Percentiles rank a stretch among this genome's conserved stretches.
Conservation (phyloP, 2,888 invertebrate genomes). For the Acleris emargana region DNA sequence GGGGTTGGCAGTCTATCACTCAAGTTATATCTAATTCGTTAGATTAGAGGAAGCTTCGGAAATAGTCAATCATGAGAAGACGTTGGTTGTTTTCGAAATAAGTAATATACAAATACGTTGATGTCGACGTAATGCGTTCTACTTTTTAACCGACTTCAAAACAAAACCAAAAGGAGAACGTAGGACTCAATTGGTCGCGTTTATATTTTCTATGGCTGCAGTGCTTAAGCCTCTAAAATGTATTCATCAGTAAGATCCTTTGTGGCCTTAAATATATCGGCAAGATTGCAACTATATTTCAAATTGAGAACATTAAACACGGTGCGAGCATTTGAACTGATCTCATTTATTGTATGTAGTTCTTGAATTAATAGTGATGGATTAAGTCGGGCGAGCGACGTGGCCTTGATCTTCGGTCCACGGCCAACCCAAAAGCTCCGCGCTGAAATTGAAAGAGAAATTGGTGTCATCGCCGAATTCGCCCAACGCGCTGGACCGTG, state of each 20-base stretch:
- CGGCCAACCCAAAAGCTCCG: slow-evolving; percentile 50
- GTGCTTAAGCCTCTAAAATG: neutral
- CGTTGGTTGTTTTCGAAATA: no score
- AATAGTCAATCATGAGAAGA: no score
- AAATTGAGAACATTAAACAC: neutral
- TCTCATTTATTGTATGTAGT: slow-evolving; percentile 17
- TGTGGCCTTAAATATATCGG: slow-evolving; percentile 12
- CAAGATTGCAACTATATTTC: slow-evolving; percentile 10
- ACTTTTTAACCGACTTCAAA: no score
- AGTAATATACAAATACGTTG: no score
- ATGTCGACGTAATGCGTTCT: no score
- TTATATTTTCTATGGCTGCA: no score
- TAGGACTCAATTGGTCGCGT: no score
- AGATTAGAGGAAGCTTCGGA: no score
- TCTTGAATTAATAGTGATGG: slow-evolving; percentile 1
- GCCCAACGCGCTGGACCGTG: slow-evolving; percentile 59
- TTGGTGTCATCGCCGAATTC: slow-evolving; percentile 76
- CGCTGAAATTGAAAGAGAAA: slow-evolving; percentile 79
- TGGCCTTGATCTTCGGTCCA: slow-evolving; percentile 47
- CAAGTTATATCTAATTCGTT: no score
- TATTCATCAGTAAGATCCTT: slow-evolving; percentile 7
- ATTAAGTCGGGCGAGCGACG: slow-evolving; percentile 37
- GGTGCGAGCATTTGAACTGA: neutral
- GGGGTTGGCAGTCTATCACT: no score
- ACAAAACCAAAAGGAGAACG: no score